Conservation (phyloP, 2,888 invertebrate genomes). For the Masnerella sp. region DNA sequence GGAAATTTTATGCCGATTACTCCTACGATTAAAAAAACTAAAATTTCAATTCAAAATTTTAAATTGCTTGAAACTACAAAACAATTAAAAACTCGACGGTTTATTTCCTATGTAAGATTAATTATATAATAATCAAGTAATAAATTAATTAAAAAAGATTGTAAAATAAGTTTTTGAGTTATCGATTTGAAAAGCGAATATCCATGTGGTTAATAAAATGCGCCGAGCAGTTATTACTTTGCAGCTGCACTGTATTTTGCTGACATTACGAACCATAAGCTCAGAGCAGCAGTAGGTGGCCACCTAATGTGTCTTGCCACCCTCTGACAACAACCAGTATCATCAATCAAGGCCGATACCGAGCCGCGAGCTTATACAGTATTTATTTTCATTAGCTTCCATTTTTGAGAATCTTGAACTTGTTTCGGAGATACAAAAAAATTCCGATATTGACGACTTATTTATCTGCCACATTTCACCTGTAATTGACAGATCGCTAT, state of each 20-base stretch:
- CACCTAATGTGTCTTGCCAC: constrained; percentile 75
- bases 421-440: constrained; percentile 43
- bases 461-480: constrained; percentile 51
- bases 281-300: constrained; percentile 67
- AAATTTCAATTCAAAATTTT: no score
- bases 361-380: constrained; percentile 75
- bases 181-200: constrained; percentile 21
- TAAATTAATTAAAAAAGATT: neutral
- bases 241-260: constrained; percentile 60
- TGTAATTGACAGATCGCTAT: constrained; percentile 59
- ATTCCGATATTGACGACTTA: constrained; percentile 56
- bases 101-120: no score
- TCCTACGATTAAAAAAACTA: no score
- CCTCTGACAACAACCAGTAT: constrained; percentile 72
- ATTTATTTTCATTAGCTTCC: constrained; percentile 77
- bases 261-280: constrained; percentile 61
- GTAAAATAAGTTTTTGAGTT: constrained; percentile 20
- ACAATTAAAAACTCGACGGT: no score
- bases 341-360: constrained; percentile 74
- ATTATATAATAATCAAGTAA: no score
- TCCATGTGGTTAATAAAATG: constrained; percentile 46
- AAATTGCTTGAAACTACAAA: no score
- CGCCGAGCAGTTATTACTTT: constrained; percentile 51
- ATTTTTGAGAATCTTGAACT: constrained; percentile 60
- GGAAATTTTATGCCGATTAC: no score